A percentile compares a stretch with the other conserved stretches of the same genome.
Conservation (phyloP, 1,140 invertebrate species). For the Daktulosphaira vitifoliae region DNA sequence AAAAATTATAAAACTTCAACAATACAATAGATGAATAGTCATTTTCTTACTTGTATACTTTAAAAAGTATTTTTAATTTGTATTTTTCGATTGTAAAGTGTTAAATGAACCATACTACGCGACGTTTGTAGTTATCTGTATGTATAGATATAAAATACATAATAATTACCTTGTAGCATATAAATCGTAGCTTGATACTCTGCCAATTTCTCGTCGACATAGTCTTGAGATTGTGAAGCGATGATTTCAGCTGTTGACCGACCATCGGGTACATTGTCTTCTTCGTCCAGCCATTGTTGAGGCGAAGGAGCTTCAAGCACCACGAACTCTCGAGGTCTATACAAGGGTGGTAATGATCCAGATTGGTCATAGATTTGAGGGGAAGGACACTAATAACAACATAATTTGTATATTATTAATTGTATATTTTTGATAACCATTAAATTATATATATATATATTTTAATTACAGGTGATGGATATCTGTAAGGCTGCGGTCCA, state of each 20-base stretch:
- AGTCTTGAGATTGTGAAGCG: conserved; percentile 85
- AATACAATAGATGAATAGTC: too few species aligned
- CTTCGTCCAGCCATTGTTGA: conserved; percentile 12
- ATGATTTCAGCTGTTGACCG: conserved; percentile 84
- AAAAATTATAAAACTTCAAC: too few species aligned
- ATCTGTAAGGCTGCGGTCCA: conserved; percentile 7
- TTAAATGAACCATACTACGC: too few species aligned
- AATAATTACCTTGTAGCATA: conserved; percentile 65
- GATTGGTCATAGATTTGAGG: conserved; percentile 17
- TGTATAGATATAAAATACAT: too few species aligned
- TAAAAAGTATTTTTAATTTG: too few species aligned
- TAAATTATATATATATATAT: too few species aligned
- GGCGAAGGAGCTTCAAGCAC: conserved; percentile 23
- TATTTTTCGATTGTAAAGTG: too few species aligned
- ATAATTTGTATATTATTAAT: too few species aligned
- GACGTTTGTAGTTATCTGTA: too few species aligned
- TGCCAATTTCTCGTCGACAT: conserved; percentile 83
- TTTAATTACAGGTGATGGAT: conserved; percentile 15
- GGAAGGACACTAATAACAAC: conserved; percentile 1
- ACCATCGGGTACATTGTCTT: conserved; percentile 47
- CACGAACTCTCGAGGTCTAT: conserved; percentile 12
- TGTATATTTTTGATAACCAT: too few species aligned
- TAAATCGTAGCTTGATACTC: conserved; percentile 88
- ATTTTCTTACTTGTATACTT: too few species aligned
- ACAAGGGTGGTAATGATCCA: background rate